phyloP scores from a whole-genome alignment of 2,888 invertebrate species.

The Onthophagus sagittarius region DNA sequence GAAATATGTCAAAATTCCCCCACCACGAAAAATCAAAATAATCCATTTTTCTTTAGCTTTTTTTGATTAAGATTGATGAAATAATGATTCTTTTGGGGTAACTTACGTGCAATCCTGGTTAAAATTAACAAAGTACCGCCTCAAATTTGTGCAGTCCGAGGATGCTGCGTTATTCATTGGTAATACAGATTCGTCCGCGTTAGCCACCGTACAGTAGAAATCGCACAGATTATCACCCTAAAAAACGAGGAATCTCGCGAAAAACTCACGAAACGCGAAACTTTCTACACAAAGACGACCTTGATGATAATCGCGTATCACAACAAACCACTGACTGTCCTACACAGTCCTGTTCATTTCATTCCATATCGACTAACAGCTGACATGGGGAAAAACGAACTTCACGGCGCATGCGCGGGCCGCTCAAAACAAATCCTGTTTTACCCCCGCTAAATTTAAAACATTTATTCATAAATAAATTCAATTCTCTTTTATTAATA shows the following conservation, averaged over 20 bases:
- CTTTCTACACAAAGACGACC: constrained; percentile 65
- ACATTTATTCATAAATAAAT: too few species aligned
- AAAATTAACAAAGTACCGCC: constrained; percentile 91
- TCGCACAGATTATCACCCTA: not conserved
- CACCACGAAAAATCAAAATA: not conserved
- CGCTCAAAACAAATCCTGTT: not conserved
- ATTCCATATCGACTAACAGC: constrained; percentile 41
- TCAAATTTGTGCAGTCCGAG: constrained; percentile 69
- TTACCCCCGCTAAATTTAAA: not conserved
- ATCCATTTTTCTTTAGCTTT: not conserved
- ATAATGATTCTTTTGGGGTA: not conserved
- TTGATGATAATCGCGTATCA: constrained; percentile 43
- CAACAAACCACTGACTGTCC: constrained; percentile 29
- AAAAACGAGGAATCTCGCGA: constrained; percentile 21
- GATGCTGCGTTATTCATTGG: constrained; percentile 80
- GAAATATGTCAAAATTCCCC: not conserved
- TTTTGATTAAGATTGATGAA: not conserved
- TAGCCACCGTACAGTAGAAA: constrained; percentile 33
- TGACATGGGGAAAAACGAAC: constrained; percentile 28
- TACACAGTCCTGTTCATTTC: constrained; percentile 8
- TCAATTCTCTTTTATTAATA: too few species aligned
- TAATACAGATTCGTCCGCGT: constrained; percentile 1
- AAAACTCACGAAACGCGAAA: constrained; percentile 46
- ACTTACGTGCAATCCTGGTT: constrained; percentile 98
- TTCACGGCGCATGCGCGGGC: constrained; percentile 14